These are phyloP conservation scores for Pecten maximus DNA, from an alignment of 2,888 invertebrate species.

Conservation along the genomic window DNA sequence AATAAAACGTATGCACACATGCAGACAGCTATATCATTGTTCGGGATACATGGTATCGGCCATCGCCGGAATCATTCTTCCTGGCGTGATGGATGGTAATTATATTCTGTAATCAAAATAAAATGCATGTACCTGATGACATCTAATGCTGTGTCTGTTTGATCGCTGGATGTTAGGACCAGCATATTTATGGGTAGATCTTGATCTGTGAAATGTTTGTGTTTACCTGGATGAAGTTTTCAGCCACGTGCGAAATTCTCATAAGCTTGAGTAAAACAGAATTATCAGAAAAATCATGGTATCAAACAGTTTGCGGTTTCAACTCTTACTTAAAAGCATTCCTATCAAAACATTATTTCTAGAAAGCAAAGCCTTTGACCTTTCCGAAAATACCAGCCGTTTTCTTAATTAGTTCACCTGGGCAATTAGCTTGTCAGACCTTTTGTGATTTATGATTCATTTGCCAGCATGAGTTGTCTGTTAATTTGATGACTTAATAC, in stretches of 20 bases:
- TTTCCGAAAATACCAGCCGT: background rate
- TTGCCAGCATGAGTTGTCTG: too few species aligned
- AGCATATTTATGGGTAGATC: background rate
- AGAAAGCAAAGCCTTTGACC: background rate
- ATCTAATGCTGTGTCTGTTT: background rate
- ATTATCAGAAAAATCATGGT: background rate
- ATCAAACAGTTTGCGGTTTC: too few species aligned
- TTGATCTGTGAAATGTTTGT: constrained; percentile 14
- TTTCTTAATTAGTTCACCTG: background rate
- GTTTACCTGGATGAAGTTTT: constrained; percentile 1
- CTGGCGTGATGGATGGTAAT: constrained; percentile 23
- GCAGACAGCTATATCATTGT: constrained; percentile 1
- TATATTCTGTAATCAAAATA: constrained; percentile 25
- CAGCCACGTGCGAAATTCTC: background rate
- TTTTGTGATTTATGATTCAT: too few species aligned
- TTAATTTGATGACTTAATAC: too few species aligned
- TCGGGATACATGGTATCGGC: background rate
- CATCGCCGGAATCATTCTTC: background rate
- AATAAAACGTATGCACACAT: constrained; percentile 20
- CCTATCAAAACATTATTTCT: background rate
- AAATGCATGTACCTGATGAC: constrained; percentile 25
- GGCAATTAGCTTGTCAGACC: too few species aligned
- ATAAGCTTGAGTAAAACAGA: background rate
- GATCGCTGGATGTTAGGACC: background rate
- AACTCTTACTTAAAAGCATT: background rate